Evolutionary conservation across 2,797 vertebrate species (phyloP), one percentile per base, ranked within the genome.

Genomic region (Malacoctenus gilli): DNA sequence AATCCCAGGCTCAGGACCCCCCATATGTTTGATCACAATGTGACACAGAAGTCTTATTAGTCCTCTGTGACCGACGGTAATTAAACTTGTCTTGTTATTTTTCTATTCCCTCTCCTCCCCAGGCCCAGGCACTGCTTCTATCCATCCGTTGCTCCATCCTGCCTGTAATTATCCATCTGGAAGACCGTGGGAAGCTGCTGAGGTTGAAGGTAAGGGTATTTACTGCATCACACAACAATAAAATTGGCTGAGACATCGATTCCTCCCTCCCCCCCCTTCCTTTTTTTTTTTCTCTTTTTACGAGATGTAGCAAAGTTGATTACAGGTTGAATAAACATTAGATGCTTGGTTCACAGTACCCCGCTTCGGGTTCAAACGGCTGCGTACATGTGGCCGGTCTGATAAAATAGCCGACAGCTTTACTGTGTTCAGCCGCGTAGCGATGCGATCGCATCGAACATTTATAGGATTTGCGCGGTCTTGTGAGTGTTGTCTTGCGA

Each of bases 201-300:
- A 55, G 66, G 68, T 57, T 83, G 65, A 88, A 91, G 83, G 80
- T 92, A 89, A 88, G 85, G 87, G 72, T 89, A 72, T 92, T 92
- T 92, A 89, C 90, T 88, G 72, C 63, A 38, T 69, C 42, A 60
- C 43, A 32, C 81, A 77, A 86, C 80, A 89, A 13, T 25, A 4
- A 8, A 25, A 25, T n/a, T n/a, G n/a, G n/a, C 23, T 25, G 23
- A 1, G 23, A 32, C 30, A 12, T 32, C 4, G 30, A 32, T 32
- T 32, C 4, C 8, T 8, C n/a, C n/a, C n/a, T n/a, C n/a, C n/a
- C n/a, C n/a, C n/a, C n/a, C n/a, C n/a, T n/a, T n/a, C n/a, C n/a
- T n/a, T n/a, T n/a, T n/a, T n/a, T n/a, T n/a, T n/a, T 25, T 25
- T 8, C 30, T 11, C 30, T 32, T 32, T 32, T 10, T 11, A 8